phyloP scores from a whole-genome alignment of 2,888 invertebrate species.

The Rotaria magnacalcarata region DNA sequence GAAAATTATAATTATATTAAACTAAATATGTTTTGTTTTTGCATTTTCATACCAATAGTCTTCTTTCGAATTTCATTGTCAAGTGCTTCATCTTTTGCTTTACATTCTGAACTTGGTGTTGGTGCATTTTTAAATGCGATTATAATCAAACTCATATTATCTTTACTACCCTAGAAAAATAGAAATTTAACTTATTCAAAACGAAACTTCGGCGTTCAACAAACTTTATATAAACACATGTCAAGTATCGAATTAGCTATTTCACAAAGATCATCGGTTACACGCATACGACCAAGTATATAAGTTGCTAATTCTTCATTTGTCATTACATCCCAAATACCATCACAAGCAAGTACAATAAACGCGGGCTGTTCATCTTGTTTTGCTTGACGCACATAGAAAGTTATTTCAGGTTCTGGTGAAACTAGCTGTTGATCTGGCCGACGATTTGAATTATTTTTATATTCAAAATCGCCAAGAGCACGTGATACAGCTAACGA shows the following conservation, averaged over 20 bases:
- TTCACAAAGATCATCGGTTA: slow-evolving; percentile 79
- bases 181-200: no score
- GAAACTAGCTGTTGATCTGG: slow-evolving; percentile 95
- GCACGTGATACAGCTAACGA: slow-evolving; percentile 88
- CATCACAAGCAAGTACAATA: slow-evolving; percentile 91
- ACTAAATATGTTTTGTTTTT: no score
- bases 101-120: slow-evolving; percentile 13
- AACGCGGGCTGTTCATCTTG: slow-evolving; percentile 74
- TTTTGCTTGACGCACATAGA: slow-evolving; percentile 51
- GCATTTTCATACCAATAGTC: slow-evolving; percentile 33
- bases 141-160: slow-evolving; percentile 98
- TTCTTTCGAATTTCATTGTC: slow-evolving; percentile 43
- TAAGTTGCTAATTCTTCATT: slow-evolving; percentile 90
- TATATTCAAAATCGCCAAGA: slow-evolving; percentile 79
- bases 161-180: slow-evolving; percentile 80
- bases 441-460: slow-evolving; percentile 63
- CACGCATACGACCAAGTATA: slow-evolving; percentile 79
- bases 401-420: slow-evolving; percentile 86
- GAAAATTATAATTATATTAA: no score
- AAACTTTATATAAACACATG: slow-evolving; percentile 91
- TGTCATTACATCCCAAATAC: slow-evolving; percentile 96
- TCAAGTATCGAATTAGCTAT: slow-evolving; percentile 93
- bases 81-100: slow-evolving; percentile 42
- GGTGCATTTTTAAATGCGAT: slow-evolving; percentile 68
- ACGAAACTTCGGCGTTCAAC: background rate